Base-by-base conservation (phyloP, 2,888 invertebrate genomes). In the Clanis bilineata region DNA sequence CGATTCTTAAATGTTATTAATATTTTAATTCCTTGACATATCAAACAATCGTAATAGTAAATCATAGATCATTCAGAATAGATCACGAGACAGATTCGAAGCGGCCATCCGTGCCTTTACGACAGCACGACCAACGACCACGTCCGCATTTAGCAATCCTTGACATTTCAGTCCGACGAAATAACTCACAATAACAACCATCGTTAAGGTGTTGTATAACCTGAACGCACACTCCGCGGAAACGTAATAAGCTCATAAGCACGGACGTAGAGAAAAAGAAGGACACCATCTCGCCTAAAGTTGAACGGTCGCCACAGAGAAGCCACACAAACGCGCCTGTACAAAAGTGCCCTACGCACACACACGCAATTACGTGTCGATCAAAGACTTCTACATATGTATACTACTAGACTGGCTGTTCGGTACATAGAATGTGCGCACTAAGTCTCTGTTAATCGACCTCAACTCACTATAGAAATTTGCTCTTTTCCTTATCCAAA, bases 181-280 rank as follows among this genome's bases (percentile, higher is more conserved):
- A 79, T 80, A 78, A 79, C 77, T 82, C 71, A 68, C 67, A 72
- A 71, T 76, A 76, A 80, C 73, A 69, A 74, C 70, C 68, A 68
- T 72, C 76, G 75, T 82, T 80, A 83, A 82, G 72, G 80, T 81
- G 74, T 64, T 65, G 67, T 72, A 76, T 73, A 83, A 80, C 69
- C 73, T 71, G 70, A 73, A 80, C 74, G 78, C 79, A 83, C 36
- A 43, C 18, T 43, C 41, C 21, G 12, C 73, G 71, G 74, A 75
- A 79, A 81, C 82, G 80, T 82, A 83, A 82, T 80, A 85, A 82
- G 79, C 80, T 82, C 77, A 73, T 73, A 67, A 72, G 73, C 74
- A n/a, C n/a, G n/a, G n/a, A n/a, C n/a, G n/a, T n/a, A n/a, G n/a
- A n/a, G n/a, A n/a, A n/a, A n/a, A n/a, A n/a, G n/a, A n/a, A n/a